Percentiles rank a stretch among this genome's conserved stretches.
phyloP scores from a whole-genome alignment of 2,888 invertebrate species.

The Orthosia gothica region DNA sequence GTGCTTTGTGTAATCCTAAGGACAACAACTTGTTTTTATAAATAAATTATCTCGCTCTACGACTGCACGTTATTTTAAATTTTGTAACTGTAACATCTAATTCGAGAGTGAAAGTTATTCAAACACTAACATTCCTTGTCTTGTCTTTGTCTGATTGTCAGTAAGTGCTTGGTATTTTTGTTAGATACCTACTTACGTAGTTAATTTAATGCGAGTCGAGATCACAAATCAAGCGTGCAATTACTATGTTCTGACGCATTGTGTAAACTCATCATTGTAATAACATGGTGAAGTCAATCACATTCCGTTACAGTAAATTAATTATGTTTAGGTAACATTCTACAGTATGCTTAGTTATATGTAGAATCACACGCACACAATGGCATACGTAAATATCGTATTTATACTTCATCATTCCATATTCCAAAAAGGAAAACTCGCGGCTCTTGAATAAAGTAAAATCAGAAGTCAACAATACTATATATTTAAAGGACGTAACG shows the following conservation, averaged over 20 bases:
- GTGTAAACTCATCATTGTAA: constrained; percentile 24
- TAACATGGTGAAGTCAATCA: constrained; percentile 3
- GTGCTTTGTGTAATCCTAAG: too few relatives aligned
- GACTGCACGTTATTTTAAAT: too few relatives aligned
- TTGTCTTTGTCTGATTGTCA: not conserved
- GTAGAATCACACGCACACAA: not conserved
- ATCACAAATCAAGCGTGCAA: constrained; percentile 16
- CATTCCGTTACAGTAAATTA: constrained; percentile 28
- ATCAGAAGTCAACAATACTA: constrained; percentile 62
- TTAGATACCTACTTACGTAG: not conserved
- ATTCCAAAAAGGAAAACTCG: constrained; percentile 24
- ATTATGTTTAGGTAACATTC: not conserved
- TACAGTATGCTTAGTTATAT: not conserved
- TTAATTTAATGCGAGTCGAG: constrained; percentile 13
- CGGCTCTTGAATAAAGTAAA: constrained; percentile 47
- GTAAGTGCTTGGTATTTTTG: not conserved
- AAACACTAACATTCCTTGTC: too few relatives aligned
- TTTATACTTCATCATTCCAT: not conserved
- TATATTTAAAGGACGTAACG: constrained; percentile 59
- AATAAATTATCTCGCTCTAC: too few relatives aligned
- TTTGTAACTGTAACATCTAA: not conserved
- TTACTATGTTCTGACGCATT: not conserved
- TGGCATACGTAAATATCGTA: not conserved
- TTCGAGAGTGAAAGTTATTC: not conserved
- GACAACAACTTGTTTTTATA: too few relatives aligned